phyloP scores from a whole-genome alignment of 2,113 vertebrate species.

The Loxodonta africana region DNA sequence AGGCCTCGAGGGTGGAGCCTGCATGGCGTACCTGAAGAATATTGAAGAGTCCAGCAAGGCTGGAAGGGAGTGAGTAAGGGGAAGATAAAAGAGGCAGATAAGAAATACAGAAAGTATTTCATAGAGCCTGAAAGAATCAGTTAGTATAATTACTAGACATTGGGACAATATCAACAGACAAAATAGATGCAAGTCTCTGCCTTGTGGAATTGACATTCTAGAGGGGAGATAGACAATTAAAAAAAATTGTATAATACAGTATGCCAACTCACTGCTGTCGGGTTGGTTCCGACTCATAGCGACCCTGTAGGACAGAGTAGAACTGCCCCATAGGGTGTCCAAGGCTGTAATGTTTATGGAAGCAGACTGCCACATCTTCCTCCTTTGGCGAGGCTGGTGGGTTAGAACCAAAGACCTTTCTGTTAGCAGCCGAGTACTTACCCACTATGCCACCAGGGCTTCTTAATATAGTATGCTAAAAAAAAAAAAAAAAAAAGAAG shows the following conservation, averaged over 20 bases:
- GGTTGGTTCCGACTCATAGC: background rate
- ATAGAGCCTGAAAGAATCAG: background rate
- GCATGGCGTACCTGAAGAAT: background rate
- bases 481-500: background rate
- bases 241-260: background rate
- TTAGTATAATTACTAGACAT: background rate
- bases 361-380: background rate
- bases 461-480: background rate
- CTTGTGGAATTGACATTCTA: background rate
- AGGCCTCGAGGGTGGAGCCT: background rate
- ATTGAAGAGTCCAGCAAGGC: background rate
- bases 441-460: background rate
- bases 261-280: background rate
- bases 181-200: background rate
- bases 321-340: background rate
- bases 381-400: background rate
- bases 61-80: background rate
- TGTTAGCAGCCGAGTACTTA: background rate
- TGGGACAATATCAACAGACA: background rate
- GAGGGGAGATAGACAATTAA: background rate
- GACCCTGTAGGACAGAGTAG: too few species aligned
- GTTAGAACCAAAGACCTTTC: background rate
- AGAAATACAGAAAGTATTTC: slow-evolving; percentile 9
- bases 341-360: background rate
- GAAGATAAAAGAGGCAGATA: background rate